Base-by-base conservation (phyloP, 2,888 invertebrate species). In the Phyllotreta cruciferae region DNA sequence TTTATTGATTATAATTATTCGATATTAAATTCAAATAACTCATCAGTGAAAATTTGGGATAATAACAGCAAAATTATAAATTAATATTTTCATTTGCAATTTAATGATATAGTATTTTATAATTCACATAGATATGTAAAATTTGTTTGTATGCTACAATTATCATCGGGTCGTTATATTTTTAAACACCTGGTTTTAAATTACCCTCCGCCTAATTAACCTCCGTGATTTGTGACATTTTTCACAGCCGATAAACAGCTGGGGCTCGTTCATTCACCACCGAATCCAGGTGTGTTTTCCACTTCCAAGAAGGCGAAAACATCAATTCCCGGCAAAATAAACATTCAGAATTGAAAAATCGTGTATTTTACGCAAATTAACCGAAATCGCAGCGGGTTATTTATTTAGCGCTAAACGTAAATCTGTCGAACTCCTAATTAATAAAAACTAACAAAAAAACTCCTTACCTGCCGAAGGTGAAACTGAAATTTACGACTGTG, bases 391-490 rank as follows among this genome's bases (percentile, higher is more conserved):
- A 39, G 39, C 49, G 14, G 57, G 57, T 35, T 34, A 34, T 41
- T 14, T 49, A 13, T 57, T 39, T 38, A 57, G 50, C 57, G 50
- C n/a, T 24, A 11, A 38, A 37, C 6, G 41, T 57, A 57, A 57
- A 57, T 57, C 10, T 50, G 35, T 7, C 14, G 7, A 56, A 41
- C 56, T 42, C 42, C 49, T 56, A 56, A 62, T 55, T 39, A 42
- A 9, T 38, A 38, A 56, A 60, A 56, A 44, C 24, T 34, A 24
- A 42, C 47, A 54, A 42, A 60, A 62, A 38, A 35, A 49, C 8
- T 41, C 55, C 61, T 39, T 56, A 67, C 67, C 64, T 55, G 39
- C 24, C 36, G 34, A 10, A 10, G 47, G 24, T 44, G 49, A 52
- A 10, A 36, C 42, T 11, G 8, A 13, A 56, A 44, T 49, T 34